Conservation (phyloP, 2,888 invertebrate species). For the Rhyacophila evoluta region DNA sequence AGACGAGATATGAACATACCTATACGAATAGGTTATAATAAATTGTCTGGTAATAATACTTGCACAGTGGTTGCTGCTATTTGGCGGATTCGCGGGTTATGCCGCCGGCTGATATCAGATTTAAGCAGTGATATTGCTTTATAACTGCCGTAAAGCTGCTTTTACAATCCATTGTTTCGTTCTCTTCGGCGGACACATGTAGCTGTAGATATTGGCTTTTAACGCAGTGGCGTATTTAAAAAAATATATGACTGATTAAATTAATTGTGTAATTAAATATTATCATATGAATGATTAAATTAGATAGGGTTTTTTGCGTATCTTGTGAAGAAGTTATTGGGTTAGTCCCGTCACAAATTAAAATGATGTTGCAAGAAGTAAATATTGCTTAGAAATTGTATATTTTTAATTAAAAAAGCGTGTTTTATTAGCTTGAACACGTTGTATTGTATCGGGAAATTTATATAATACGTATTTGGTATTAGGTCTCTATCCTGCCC, state of each 20-base stretch:
- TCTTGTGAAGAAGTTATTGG: too few species aligned
- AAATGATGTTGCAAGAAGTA: too few species aligned
- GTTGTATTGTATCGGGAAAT: too few species aligned
- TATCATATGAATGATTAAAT: too few species aligned
- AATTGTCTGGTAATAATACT: conserved; percentile 17
- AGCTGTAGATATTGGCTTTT: conserved; percentile 25
- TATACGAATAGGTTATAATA: not conserved
- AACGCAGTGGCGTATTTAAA: not conserved
- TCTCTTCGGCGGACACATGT: conserved; percentile 45
- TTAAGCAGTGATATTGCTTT: conserved; percentile 42
- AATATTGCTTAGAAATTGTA: too few species aligned
- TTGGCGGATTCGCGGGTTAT: conserved; percentile 22
- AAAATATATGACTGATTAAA: too few species aligned
- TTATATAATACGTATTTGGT: too few species aligned
- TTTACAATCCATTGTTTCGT: conserved; percentile 53
- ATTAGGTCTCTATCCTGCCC: not conserved
- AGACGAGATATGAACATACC: not conserved
- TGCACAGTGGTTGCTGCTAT: conserved; percentile 24
- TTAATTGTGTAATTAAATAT: too few species aligned
- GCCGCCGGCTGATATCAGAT: conserved; percentile 5
- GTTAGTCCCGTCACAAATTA: too few species aligned
- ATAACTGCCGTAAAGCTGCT: conserved; percentile 52
- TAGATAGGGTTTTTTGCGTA: too few species aligned
- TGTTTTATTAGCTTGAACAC: too few species aligned
- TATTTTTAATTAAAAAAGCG: too few species aligned